A percentile compares a stretch with the other conserved stretches of the same genome.
Evolutionary conservation across 2,797 vertebrate genomes (phyloP).

Genomic region (Coilia nasus): DNA sequence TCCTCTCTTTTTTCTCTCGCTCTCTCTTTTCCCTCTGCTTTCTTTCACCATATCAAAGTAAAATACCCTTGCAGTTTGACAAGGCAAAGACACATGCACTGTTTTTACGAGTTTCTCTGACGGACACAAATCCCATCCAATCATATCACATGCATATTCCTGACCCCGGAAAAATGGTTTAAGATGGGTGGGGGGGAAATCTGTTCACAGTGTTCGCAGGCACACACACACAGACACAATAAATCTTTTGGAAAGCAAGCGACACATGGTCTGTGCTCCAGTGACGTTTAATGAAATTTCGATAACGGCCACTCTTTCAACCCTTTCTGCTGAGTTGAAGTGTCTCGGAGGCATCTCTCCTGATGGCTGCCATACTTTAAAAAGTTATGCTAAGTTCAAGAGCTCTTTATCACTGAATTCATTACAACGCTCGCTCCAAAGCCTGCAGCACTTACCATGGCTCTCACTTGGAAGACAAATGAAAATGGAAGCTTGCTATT

Average conservation of each 20-base stretch:
- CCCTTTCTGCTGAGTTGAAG: constrained; percentile 50
- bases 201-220: constrained; percentile 25
- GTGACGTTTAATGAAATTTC: constrained; percentile 32
- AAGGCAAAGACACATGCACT: constrained; percentile 45
- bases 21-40: constrained; percentile 46
- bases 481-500: constrained; percentile 32
- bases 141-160: constrained; percentile 65
- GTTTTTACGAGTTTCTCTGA: constrained; percentile 52
- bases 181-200: constrained; percentile 42
- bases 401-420: constrained; percentile 62
- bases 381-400: constrained; percentile 51
- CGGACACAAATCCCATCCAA: constrained; percentile 77
- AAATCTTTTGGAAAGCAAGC: constrained; percentile 28
- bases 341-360: constrained; percentile 61
- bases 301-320: constrained; percentile 36
- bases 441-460: constrained; percentile 54
- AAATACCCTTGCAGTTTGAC: constrained; percentile 69
- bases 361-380: constrained; percentile 47
- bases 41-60: constrained; percentile 62
- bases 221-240: constrained; percentile 19
- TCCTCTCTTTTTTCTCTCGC: constrained; percentile 32
- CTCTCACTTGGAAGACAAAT: constrained; percentile 45
- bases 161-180: constrained; percentile 18
- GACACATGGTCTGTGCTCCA: constrained; percentile 23
- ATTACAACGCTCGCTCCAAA: constrained; percentile 61